These are phyloP conservation scores for Thymelicus sylvestris DNA, from an alignment of 2,888 invertebrate genomes.

Conservation along the genomic window DNA sequence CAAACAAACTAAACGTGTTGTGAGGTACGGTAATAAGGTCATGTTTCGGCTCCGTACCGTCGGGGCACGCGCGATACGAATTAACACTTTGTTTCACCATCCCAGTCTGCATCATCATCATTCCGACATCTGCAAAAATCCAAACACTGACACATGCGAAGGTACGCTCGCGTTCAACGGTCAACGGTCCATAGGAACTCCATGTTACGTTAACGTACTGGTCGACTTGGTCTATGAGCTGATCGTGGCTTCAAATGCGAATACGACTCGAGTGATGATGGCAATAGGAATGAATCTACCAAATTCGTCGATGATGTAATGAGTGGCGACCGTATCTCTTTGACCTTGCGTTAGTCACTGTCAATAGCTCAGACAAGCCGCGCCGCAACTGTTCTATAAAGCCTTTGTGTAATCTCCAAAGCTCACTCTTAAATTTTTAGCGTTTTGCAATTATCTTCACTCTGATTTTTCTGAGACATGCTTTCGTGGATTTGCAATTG, in stretches of 20 bases:
- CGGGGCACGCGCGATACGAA: slow-evolving; percentile 89
- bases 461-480: slow-evolving; percentile 82
- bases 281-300: slow-evolving; percentile 57
- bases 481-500: slow-evolving; percentile 78
- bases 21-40: slow-evolving; percentile 75
- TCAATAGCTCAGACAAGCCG: slow-evolving; percentile 79
- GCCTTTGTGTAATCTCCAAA: slow-evolving; percentile 70
- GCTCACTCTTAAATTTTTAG: slow-evolving; percentile 73
- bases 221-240: slow-evolving; percentile 43
- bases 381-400: slow-evolving; percentile 77
- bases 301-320: slow-evolving; percentile 68
- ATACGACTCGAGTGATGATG: slow-evolving; percentile 32
- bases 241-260: slow-evolving; percentile 28
- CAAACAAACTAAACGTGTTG: slow-evolving; percentile 80
- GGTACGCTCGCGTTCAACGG: slow-evolving; percentile 61
- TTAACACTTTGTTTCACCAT: slow-evolving; percentile 96
- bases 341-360: slow-evolving; percentile 73
- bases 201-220: slow-evolving; percentile 39
- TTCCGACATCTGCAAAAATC: slow-evolving; percentile 97
- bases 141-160: slow-evolving; percentile 83
- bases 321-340: slow-evolving; percentile 64
- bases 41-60: slow-evolving; percentile 89
- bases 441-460: slow-evolving; percentile 59
- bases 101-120: slow-evolving; percentile 98
- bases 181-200: slow-evolving; percentile 51